phyloP scores from a whole-genome alignment of 2,797 vertebrate genomes.

The Margarornis squamiger region DNA sequence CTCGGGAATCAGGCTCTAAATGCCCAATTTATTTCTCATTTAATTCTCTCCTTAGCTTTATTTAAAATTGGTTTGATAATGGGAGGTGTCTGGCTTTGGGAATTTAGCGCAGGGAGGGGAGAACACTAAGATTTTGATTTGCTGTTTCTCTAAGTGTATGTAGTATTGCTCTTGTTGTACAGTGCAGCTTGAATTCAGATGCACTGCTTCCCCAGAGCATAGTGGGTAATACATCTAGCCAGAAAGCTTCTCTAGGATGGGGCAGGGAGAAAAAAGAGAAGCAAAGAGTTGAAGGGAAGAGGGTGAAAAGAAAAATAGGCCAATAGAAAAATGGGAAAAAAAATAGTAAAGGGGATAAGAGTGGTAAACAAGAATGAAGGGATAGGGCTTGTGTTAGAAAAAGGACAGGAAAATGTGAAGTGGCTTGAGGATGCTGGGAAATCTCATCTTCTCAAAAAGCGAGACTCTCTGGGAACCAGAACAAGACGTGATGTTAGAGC shows the following conservation, averaged over 20 bases:
- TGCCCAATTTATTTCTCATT: background rate
- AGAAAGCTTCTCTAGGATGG: background rate
- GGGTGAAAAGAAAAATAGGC: constrained; percentile 6
- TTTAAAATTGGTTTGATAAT: constrained; percentile 16
- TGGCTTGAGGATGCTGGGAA: background rate
- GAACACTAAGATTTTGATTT: background rate
- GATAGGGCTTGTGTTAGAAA: background rate
- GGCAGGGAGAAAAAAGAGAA: background rate
- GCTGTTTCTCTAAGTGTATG: background rate
- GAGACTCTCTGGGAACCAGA: background rate
- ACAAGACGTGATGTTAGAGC: background rate
- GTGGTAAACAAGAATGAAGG: background rate
- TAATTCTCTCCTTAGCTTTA: background rate
- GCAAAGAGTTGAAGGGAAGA: background rate
- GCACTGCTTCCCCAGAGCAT: background rate
- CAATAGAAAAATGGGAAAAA: background rate
- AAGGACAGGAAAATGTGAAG: background rate
- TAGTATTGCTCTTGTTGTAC: background rate
- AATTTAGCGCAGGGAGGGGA: background rate
- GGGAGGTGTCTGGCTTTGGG: background rate
- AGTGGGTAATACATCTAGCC: background rate
- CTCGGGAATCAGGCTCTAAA: background rate
- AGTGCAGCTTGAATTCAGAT: constrained; percentile 1
- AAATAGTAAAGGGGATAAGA: background rate
- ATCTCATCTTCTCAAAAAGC: background rate